Evolutionary conservation across 1,140 invertebrate genomes (phyloP).

Genomic region (Sitobion miscanthi): DNA sequence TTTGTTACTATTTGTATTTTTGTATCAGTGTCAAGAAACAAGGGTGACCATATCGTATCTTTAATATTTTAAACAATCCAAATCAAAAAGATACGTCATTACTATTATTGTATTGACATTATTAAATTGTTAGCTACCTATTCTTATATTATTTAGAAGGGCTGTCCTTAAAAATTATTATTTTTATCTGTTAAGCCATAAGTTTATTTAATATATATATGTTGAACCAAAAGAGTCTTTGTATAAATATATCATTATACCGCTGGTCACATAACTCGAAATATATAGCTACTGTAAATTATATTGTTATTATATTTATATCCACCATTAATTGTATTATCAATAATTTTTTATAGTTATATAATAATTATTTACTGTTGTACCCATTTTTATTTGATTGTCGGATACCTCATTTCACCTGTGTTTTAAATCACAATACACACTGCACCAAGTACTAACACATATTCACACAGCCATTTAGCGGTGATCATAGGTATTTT

Average conservation of each 20-base stretch:
- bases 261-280: not conserved
- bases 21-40: not conserved
- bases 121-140: no score
- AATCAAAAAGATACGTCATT: not conserved
- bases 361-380: not conserved
- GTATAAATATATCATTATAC: not conserved
- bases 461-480: no score
- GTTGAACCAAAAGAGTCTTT: not conserved
- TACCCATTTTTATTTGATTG: not conserved
- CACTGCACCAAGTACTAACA: not conserved
- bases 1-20: not conserved
- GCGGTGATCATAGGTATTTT: no score
- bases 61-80: not conserved
- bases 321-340: not conserved
- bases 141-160: not conserved
- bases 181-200: not conserved
- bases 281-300: not conserved
- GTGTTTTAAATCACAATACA: not conserved
- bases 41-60: not conserved
- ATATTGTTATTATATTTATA: not conserved
- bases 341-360: not conserved
- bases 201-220: no score
- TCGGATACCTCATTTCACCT: not conserved
- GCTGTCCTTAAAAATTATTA: not conserved
- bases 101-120: not conserved